Evolutionary conservation across 23 tunicate species (phyloP).

Genomic region (Ascidia mentula): DNA sequence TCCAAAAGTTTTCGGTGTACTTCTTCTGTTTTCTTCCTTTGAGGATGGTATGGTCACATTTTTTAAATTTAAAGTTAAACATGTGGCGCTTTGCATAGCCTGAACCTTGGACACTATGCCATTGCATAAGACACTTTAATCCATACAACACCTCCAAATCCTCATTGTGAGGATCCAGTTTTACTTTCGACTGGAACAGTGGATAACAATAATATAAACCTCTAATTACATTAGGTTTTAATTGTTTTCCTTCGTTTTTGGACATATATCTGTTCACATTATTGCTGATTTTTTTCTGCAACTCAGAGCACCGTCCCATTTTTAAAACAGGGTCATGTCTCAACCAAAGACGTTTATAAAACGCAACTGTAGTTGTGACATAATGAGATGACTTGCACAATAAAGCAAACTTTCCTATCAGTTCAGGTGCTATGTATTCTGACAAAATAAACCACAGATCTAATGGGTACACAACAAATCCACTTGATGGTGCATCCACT

Average conservation of each 20-base stretch:
- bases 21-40: neutral
- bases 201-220: constrained; percentile 3
- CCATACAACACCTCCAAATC: neutral
- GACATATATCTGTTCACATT: neutral
- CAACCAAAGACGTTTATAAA: neutral
- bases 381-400: neutral
- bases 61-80: neutral
- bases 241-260: neutral
- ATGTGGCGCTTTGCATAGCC: neutral
- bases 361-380: neutral
- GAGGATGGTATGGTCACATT: neutral
- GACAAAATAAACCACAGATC: constrained; percentile 1
- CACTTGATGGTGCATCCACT: no score
- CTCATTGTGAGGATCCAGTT: neutral
- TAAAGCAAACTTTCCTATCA: neutral
- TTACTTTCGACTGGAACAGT: neutral
- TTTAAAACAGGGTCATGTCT: neutral
- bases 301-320: neutral
- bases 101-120: neutral
- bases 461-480: neutral
- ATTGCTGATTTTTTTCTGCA: neutral
- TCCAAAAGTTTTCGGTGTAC: neutral
- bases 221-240: neutral
- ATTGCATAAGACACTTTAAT: neutral
- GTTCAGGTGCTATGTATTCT: neutral